Evolutionary conservation across 1,140 invertebrate genomes (phyloP).

Genomic region (Drosophila erecta): DNA sequence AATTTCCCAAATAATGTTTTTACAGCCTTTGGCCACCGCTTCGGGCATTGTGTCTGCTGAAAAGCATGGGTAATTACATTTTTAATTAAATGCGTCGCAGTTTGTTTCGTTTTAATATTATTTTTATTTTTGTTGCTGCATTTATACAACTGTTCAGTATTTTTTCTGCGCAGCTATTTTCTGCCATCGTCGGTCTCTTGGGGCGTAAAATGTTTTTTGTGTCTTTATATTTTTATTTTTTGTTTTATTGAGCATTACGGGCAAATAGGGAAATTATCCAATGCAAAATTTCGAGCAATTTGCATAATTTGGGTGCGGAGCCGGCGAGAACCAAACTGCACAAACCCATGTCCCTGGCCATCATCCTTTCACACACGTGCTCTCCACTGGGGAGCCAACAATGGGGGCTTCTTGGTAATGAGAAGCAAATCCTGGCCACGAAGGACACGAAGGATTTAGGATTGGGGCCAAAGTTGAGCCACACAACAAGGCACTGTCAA

Average conservation of each 20-base stretch:
- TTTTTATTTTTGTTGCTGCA: slow-evolving; percentile 35
- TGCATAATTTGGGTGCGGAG: slow-evolving; percentile 35
- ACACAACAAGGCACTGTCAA: slow-evolving; percentile 44
- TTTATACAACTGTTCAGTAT: slow-evolving; percentile 36
- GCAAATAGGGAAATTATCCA: slow-evolving; percentile 52
- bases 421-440: slow-evolving; percentile 29
- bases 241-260: slow-evolving; percentile 44
- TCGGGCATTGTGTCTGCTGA: slow-evolving; percentile 18
- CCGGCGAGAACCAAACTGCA: slow-evolving; percentile 7
- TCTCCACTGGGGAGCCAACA: slow-evolving; percentile 1
- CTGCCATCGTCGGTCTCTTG: slow-evolving; percentile 11
- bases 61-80: slow-evolving; percentile 49
- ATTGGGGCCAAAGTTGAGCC: slow-evolving; percentile 24
- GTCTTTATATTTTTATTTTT: slow-evolving; percentile 5
- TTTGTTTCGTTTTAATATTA: slow-evolving; percentile 35
- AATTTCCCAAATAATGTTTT: slow-evolving; percentile 17
- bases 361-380: slow-evolving; percentile 49
- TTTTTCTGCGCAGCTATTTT: slow-evolving; percentile 28
- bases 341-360: slow-evolving; percentile 24
- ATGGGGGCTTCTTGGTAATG: slow-evolving; percentile 37
- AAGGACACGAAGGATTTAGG: slow-evolving; percentile 26
- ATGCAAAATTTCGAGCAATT: slow-evolving; percentile 39
- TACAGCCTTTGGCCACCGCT: slow-evolving; percentile 17
- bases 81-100: slow-evolving; percentile 49
- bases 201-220: slow-evolving; percentile 32